These are phyloP conservation scores for Pantherophis guttatus DNA, from an alignment of 2,113 vertebrate species.

Conservation along the genomic window DNA sequence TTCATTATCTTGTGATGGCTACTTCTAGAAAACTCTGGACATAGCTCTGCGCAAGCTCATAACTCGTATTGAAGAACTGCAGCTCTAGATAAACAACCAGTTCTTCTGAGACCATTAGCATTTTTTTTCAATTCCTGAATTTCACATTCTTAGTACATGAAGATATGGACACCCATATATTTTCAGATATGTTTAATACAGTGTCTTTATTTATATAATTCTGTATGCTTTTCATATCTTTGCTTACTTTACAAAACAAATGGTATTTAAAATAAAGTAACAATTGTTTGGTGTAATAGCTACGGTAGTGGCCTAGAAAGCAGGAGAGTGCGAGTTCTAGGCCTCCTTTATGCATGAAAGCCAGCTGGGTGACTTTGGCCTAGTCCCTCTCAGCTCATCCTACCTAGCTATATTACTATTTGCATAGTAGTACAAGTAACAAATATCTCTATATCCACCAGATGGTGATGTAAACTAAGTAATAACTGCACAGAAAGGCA, in stretches of 20 bases:
- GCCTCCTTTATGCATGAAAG: neutral
- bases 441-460: neutral
- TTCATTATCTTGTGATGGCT: neutral
- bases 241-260: neutral
- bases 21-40: neutral
- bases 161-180: neutral
- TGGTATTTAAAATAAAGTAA: neutral
- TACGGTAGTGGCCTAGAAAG: neutral
- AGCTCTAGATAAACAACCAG: neutral
- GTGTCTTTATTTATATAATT: neutral
- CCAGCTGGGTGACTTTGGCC: neutral
- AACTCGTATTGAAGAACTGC: neutral
- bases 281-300: neutral
- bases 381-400: no score
- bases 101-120: neutral
- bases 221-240: neutral
- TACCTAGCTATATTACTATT: neutral
- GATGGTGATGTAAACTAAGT: constrained; percentile 10
- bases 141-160: neutral
- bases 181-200: neutral
- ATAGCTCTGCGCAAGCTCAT: neutral
- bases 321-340: neutral
- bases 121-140: neutral
- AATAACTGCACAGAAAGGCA: neutral
- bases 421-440: neutral